Base-by-base conservation (phyloP, 1,140 invertebrate species). In the Drosophila melanica region DNA sequence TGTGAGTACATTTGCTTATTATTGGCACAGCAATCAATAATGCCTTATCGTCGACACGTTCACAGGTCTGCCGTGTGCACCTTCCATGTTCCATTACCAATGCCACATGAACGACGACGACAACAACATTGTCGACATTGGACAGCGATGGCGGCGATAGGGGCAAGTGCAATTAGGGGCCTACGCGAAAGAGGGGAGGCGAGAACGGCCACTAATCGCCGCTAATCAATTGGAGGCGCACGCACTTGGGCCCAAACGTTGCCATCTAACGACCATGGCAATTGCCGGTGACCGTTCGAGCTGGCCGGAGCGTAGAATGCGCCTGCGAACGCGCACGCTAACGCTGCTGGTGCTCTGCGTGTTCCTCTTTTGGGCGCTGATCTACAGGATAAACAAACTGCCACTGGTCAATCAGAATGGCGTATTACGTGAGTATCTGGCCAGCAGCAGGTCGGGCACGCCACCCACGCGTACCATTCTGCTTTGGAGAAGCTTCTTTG, bases 401-500 rank as follows among this genome's bases (percentile, higher is more conserved):
- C 89, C 89, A 9, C 27, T 90, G 27, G 58, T 90, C 18, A 89
- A 90, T 39, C 89, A 90, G 33, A 79, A 90, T 58, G 70, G 30
- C 18, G 80, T 90, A n/a, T 42, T 90, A 45, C 67, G 71, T 1
- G 23, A 67, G 4, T 87, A 89, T 10, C 23, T 77, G 51, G 41
- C 62, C 12, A 14, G 16, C 7, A 5, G 35, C 4, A 18, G 41
- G 18, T 23, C 23, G 6, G 7, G 35, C 14, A 11, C 23, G 23
- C 18, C 11, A 3, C 10, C 20, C 8, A 70, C 78, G 0, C 81
- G 85, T 0, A 74, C 50, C 18, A 91, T 92, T 11, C 54, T 92
- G 4, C 41, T 92, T 0, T 92, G 91, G 91, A 91, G 58, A 47
- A 60, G 57, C 1, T 92, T 92, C 58, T 92, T 92, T 27, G 81